Conservation (phyloP, 2,888 invertebrate genomes). For the Diaperis boleti region DNA sequence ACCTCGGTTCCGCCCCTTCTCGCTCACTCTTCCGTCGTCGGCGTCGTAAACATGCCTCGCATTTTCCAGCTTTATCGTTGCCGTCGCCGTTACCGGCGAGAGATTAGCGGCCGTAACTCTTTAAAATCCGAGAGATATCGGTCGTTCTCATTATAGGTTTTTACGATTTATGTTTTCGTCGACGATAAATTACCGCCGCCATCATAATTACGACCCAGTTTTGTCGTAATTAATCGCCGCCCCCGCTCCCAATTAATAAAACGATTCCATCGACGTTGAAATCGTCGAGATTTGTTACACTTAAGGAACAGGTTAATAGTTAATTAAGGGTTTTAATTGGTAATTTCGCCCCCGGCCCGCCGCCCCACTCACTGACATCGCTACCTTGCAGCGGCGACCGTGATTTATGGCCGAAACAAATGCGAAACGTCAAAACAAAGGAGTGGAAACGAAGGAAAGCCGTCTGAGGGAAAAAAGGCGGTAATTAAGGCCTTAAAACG, state of each 20-base stretch:
- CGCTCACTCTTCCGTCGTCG: background rate
- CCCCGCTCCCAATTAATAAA: constrained; percentile 29
- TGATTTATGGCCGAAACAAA: constrained; percentile 39
- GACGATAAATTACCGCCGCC: constrained; percentile 28
- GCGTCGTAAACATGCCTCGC: background rate
- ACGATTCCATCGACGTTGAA: constrained; percentile 30
- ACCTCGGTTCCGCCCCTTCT: no score
- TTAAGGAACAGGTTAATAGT: constrained; percentile 56
- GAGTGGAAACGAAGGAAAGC: constrained; percentile 11
- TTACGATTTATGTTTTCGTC: constrained; percentile 21
- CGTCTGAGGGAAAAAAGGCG: constrained; percentile 36
- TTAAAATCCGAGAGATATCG: constrained; percentile 7
- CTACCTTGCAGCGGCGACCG: no score
- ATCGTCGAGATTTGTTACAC: constrained; percentile 53
- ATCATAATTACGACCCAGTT: constrained; percentile 34
- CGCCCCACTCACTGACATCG: no score
- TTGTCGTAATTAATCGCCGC: constrained; percentile 32
- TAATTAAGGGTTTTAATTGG: constrained; percentile 54
- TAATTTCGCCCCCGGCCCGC: constrained; percentile 43
- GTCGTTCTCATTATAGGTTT: constrained; percentile 13
- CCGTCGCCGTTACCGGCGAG: background rate
- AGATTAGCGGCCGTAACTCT: background rate
- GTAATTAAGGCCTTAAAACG: constrained; percentile 49
- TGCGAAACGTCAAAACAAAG: constrained; percentile 38
- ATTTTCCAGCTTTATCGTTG: background rate